These are phyloP conservation scores for Mormyrus iriodes DNA, from an alignment of 2,113 vertebrate species.

Conservation along the genomic window DNA sequence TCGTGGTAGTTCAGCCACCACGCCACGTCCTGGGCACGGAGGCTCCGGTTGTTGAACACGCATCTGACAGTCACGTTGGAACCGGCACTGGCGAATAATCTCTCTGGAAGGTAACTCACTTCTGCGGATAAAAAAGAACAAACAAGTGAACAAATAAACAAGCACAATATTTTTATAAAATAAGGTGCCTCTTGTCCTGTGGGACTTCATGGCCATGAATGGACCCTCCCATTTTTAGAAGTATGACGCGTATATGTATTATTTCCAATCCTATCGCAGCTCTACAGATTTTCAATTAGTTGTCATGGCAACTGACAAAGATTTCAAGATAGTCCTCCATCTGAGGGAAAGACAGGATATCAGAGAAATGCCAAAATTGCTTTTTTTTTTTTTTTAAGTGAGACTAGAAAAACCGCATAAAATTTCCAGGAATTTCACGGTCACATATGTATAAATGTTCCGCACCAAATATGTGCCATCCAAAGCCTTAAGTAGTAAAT, in stretches of 20 bases:
- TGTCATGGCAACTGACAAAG: slow-evolving; percentile 27
- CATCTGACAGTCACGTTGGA: slow-evolving; percentile 75
- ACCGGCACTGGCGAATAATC: slow-evolving; percentile 61
- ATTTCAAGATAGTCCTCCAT: slow-evolving; percentile 12
- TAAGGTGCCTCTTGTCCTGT: not conserved
- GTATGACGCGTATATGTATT: not conserved
- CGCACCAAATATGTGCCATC: not conserved
- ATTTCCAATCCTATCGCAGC: not conserved
- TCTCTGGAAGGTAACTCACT: slow-evolving; percentile 79
- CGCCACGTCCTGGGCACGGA: slow-evolving; percentile 57
- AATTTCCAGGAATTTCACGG: not conserved
- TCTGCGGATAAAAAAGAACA: slow-evolving; percentile 42
- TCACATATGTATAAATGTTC: not conserved
- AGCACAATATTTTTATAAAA: not conserved
- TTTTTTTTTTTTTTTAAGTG: too few relatives aligned
- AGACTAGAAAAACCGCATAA: not conserved
- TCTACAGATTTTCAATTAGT: slow-evolving; percentile 22
- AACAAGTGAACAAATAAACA: not conserved
- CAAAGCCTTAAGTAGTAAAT: not conserved
- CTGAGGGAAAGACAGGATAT: not conserved
- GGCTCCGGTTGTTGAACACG: slow-evolving; percentile 64
- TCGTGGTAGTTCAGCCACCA: slow-evolving; percentile 76
- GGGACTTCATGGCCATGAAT: not conserved
- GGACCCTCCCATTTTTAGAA: not conserved
- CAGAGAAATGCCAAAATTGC: not conserved